These are phyloP conservation scores for Caenorhabditis brenneri DNA, from an alignment of 1,140 invertebrate species.

Conservation along the genomic window DNA sequence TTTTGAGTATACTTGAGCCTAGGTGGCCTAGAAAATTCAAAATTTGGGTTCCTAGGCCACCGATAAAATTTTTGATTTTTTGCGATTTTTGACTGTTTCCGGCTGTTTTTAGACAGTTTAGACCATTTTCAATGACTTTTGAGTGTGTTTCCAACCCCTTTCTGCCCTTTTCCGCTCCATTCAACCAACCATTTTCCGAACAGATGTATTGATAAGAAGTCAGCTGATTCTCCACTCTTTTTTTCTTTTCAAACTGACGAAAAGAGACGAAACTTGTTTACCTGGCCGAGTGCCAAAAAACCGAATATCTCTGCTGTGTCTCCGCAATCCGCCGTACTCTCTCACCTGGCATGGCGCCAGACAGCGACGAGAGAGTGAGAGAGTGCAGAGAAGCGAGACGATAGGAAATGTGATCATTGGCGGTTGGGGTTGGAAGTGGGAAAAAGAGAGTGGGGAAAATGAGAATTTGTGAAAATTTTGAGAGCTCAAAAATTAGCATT, in stretches of 20 bases:
- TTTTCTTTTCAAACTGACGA: neutral
- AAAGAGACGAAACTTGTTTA: neutral
- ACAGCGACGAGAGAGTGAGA: neutral
- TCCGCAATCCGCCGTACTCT: neutral
- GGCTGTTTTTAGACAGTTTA: too few relatives aligned
- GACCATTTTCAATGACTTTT: too few relatives aligned
- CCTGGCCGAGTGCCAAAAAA: constrained; percentile 16
- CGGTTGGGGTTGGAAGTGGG: neutral
- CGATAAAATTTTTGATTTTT: too few relatives aligned
- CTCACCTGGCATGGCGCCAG: constrained; percentile 2
- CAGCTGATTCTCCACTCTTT: neutral
- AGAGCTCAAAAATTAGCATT: neutral
- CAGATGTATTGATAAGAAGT: neutral
- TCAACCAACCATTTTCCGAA: neutral
- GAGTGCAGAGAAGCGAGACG: too few relatives aligned
- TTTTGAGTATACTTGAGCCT: too few relatives aligned
- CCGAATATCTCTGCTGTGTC: neutral
- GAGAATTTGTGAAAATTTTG: too few relatives aligned
- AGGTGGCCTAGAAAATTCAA: too few relatives aligned
- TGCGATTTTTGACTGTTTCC: too few relatives aligned
- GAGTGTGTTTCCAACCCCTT: too few relatives aligned
- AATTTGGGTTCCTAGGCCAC: too few relatives aligned
- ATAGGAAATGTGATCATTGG: constrained; percentile 19
- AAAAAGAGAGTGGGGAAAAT: neutral
- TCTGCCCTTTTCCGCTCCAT: neutral